Conservation (phyloP, 2,888 invertebrate genomes). For the Catocala nupta region DNA sequence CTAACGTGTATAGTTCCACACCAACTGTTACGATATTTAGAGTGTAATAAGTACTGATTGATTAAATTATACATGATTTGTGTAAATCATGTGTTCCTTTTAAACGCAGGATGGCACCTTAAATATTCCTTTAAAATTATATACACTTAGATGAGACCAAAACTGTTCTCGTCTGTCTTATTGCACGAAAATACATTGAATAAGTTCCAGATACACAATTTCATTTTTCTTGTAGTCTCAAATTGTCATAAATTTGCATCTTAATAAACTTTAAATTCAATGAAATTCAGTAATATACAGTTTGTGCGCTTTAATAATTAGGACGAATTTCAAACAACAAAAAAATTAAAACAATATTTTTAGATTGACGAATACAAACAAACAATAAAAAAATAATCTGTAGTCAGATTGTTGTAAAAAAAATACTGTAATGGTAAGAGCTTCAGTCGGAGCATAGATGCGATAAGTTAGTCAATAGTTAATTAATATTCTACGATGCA, state of each 20-base stretch:
- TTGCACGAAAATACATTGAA: too few relatives aligned
- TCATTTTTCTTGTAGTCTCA: not conserved
- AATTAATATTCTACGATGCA: conserved; percentile 48
- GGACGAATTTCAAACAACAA: conserved; percentile 1
- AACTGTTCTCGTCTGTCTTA: too few relatives aligned
- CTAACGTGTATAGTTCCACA: not conserved
- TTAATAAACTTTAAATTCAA: conserved; percentile 5
- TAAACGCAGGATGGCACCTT: conserved; percentile 16
- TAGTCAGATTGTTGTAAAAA: conserved; percentile 30
- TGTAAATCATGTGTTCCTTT: conserved; percentile 3
- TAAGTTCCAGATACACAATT: not conserved
- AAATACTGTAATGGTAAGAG: conserved; percentile 48
- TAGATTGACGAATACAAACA: conserved; percentile 24
- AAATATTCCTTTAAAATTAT: too few relatives aligned
- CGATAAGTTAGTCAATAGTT: conserved; percentile 43
- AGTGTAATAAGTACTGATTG: conserved; percentile 8
- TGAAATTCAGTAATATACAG: conserved; percentile 14
- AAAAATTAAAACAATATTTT: conserved; percentile 17
- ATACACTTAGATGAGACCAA: too few relatives aligned
- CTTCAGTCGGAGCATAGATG: conserved; percentile 34
- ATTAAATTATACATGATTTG: not conserved
- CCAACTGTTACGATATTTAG: not conserved
- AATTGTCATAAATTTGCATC: conserved; percentile 2
- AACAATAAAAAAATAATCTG: conserved; percentile 33
- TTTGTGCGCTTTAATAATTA: conserved; percentile 26